Conservation (phyloP, 2,113 vertebrate species). For the Machaerirhynchus nigripectus region DNA sequence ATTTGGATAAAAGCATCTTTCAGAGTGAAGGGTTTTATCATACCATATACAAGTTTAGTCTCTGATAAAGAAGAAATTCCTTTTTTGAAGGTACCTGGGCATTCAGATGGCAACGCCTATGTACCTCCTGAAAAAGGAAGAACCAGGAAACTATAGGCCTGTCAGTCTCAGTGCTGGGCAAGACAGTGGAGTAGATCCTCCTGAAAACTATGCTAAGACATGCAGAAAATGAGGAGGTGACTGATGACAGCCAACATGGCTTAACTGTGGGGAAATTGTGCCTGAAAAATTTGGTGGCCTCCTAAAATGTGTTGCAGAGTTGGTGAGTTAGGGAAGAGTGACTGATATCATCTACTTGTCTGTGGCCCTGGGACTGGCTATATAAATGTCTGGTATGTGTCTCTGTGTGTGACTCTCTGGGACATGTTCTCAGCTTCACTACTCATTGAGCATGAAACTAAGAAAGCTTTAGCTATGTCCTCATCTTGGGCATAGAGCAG, state of each 20-base stretch:
- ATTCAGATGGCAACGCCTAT: accelerated
- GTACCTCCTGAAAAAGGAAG: not conserved
- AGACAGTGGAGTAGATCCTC: not conserved
- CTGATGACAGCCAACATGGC: not conserved
- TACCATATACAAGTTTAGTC: not conserved
- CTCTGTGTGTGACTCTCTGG: not conserved
- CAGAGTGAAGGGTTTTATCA: not conserved
- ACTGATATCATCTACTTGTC: not conserved
- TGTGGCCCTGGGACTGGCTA: not conserved
- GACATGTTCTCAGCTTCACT: not conserved
- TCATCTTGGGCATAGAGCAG: not conserved
- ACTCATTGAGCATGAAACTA: not conserved
- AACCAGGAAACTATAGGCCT: not conserved
- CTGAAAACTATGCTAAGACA: not conserved
- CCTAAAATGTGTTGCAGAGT: no score
- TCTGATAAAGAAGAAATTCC: not conserved
- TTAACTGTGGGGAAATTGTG: not conserved
- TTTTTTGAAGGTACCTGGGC: not conserved
- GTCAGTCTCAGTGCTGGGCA: not conserved
- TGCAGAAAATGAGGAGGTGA: not conserved
- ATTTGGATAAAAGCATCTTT: not conserved
- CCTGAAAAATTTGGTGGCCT: not conserved
- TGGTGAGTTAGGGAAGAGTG: not conserved
- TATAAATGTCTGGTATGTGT: not conserved
- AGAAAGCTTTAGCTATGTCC: accelerated